A percentile compares a stretch with the other conserved stretches of the same genome.
Evolutionary conservation across 2,113 vertebrate species (phyloP).

Genomic region (Tachysurus fulvidraco): DNA sequence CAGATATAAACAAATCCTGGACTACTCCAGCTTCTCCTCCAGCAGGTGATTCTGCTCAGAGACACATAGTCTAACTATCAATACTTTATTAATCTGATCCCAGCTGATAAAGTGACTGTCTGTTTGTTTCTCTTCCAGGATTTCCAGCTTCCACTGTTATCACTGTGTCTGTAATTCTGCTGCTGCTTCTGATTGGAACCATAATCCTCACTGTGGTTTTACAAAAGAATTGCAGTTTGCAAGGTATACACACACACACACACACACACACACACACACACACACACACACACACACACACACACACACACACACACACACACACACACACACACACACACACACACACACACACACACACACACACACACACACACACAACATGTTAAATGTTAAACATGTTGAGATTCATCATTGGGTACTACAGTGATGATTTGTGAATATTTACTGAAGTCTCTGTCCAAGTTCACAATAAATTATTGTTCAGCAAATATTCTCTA

Average conservation of each 20-base stretch:
- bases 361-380: too few relatives aligned
- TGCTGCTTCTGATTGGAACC: constrained; percentile 63
- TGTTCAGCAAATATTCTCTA: not conserved
- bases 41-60: not conserved
- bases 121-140: not conserved
- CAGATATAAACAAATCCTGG: too few relatives aligned
- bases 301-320: too few relatives aligned
- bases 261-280: too few relatives aligned
- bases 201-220: not conserved
- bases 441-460: not conserved
- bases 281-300: too few relatives aligned
- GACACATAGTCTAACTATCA: not conserved
- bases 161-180: not conserved
- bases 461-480: not conserved
- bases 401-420: too few relatives aligned
- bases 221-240: not conserved
- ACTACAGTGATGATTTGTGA: too few relatives aligned
- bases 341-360: too few relatives aligned
- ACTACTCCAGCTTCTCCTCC: not conserved
- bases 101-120: not conserved
- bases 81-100: not conserved
- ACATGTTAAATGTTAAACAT: too few relatives aligned
- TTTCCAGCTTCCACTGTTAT: not conserved
- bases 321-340: too few relatives aligned
- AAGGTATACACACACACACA: not conserved